These are phyloP conservation scores for Falco peregrinus DNA, from an alignment of 2,797 vertebrate species.

Conservation along the genomic window DNA sequence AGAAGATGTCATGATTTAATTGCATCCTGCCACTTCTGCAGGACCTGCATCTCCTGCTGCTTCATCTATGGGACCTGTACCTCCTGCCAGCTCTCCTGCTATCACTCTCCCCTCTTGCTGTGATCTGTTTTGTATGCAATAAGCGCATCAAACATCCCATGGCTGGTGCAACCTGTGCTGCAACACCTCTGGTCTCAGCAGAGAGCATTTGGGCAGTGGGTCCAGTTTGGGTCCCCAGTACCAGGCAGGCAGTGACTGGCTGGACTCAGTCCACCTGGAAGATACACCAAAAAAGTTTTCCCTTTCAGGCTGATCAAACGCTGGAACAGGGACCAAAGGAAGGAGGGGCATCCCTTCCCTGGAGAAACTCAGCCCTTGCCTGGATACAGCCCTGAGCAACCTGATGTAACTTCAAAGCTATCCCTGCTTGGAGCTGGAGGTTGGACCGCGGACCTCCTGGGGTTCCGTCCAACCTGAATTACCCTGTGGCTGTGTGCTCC, in stretches of 20 bases:
- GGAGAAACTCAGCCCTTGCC: neutral
- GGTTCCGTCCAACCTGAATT: neutral
- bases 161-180: neutral
- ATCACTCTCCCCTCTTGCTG: neutral
- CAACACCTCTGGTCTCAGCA: neutral
- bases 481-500: neutral
- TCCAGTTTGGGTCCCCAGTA: neutral
- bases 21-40: neutral
- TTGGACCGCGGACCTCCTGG: neutral
- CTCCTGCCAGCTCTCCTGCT: neutral
- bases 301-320: neutral
- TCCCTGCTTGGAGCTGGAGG: neutral
- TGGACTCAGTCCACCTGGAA: neutral
- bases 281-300: accelerated
- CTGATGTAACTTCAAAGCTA: neutral
- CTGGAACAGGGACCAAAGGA: neutral
- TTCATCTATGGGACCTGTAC: neutral
- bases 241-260: neutral
- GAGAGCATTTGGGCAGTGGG: neutral
- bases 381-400: neutral
- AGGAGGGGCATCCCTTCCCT: neutral
- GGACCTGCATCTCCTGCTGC: neutral
- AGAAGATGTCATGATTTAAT: neutral
- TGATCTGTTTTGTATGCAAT: neutral
- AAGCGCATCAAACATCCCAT: accelerated